Conservation (phyloP, 2,113 vertebrate genomes). For the Platysternon megacephalum region DNA sequence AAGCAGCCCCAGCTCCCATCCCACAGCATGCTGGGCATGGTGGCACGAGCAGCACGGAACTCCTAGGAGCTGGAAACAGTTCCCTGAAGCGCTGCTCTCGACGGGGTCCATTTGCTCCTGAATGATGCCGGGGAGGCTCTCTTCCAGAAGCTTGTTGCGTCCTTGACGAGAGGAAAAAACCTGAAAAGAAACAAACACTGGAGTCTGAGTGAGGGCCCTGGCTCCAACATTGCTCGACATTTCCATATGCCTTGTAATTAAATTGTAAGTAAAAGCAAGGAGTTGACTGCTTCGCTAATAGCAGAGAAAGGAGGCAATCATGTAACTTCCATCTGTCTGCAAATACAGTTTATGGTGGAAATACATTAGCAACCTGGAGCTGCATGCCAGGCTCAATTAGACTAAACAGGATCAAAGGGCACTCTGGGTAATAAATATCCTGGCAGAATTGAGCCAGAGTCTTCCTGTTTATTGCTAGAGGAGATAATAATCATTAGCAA, state of each 20-base stretch:
- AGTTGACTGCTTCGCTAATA: conserved; percentile 50
- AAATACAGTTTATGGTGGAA: conserved; percentile 49
- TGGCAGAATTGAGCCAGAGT: not conserved
- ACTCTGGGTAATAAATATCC: conserved; percentile 61
- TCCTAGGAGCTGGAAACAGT: not conserved
- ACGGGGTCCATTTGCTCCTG: not conserved
- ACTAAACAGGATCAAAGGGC: conserved; percentile 69
- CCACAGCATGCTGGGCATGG: not conserved
- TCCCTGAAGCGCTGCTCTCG: not conserved
- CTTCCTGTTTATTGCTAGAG: conserved; percentile 12
- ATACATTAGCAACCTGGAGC: conserved; percentile 57
- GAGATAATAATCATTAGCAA: conserved; percentile 35
- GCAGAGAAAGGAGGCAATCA: conserved; percentile 46
- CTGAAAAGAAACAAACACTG: not conserved
- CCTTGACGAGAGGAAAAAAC: not conserved
- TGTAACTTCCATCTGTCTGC: conserved; percentile 69
- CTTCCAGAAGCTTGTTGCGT: not conserved
- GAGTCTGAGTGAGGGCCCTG: not conserved
- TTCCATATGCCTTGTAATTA: conserved; percentile 59
- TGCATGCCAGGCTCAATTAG: conserved; percentile 69
- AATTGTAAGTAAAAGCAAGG: conserved; percentile 46
- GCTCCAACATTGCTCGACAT: not conserved
- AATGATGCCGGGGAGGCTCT: not conserved
- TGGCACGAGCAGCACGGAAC: not conserved
- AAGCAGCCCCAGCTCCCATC: not conserved